Base-by-base conservation (phyloP, 2,113 vertebrate genomes). In the Myrmecobius fasciatus region DNA sequence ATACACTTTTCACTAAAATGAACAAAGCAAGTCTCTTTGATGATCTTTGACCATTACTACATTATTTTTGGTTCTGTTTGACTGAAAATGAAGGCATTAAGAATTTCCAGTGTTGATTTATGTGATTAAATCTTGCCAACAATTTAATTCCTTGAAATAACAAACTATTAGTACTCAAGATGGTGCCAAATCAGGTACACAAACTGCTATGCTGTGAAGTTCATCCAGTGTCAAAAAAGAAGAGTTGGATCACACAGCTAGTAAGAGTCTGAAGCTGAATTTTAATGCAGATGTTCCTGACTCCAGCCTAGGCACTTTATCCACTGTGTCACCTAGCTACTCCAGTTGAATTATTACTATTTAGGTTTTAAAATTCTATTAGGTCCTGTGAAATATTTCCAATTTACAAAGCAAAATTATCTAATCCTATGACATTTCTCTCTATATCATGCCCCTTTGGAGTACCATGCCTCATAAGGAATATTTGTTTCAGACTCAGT, bases 131-230 rank as follows among this genome's bases (percentile, higher is more conserved):
- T 56, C 99, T 99, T 94, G 99, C 99, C 99, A 99, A 99, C 1
- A 99, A 99, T 96, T 99, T 99, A 91, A 99, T 99, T 89, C 99
- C 99, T 99, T 99, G 99, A 97, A 99, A 99, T 96, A 99, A 98
- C 49, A 99, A 98, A 89, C 99, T 99, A 95, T 99, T 99, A 17
- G 99, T 99, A 67, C 99, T 99, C 22, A 99, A 99, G 54, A 99
- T 99, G 0, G 99, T 99, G 94, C 99, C 99, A 98, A 99, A 99
- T 94, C 99, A 98, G 0, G 99, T 99, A 36, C 99, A 99, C 83
- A 99, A 99, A 95, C 99, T 99, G 25, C 0, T 83, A 43, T 43
- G n/a, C n/a, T 83, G 17, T 17, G 36, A 75, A 75, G 36, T n/a
- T 1, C 49, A n/a, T 20, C 60, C 2, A 22, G 36, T 67, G 28